Evolutionary conservation across 2,888 invertebrate species (phyloP).

Genomic region (Brachypterus glaber): DNA sequence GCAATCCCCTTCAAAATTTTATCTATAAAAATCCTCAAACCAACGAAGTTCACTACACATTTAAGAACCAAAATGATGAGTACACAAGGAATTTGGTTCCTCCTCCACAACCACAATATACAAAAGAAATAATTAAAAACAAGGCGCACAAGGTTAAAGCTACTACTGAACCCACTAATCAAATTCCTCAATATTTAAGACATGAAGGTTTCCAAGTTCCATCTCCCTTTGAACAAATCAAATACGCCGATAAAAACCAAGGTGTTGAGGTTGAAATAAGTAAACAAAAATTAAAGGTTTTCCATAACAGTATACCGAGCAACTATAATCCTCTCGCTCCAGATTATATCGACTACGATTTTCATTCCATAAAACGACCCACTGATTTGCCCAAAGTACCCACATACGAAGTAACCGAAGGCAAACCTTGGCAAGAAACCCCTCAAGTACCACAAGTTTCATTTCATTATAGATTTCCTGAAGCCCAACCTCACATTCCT

Average conservation of each 20-base stretch:
- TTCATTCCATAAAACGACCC: conserved; percentile 19
- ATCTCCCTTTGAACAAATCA: conserved; percentile 30
- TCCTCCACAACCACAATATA: conserved; percentile 36
- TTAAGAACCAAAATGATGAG: conserved; percentile 32
- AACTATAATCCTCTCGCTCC: conserved; percentile 24
- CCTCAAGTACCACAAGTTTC: conserved; percentile 5
- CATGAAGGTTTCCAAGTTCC: conserved; percentile 19
- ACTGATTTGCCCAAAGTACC: conserved; percentile 27
- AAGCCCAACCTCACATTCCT: not conserved
- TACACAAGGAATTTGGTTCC: conserved; percentile 42
- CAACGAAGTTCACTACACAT: conserved; percentile 24
- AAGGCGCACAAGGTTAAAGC: conserved; percentile 20
- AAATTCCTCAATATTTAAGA: conserved; percentile 9
- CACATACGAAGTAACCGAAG: conserved; percentile 40
- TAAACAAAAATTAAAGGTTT: conserved; percentile 38
- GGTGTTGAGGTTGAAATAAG: conserved; percentile 36
- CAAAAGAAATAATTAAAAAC: conserved; percentile 14
- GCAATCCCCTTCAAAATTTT: conserved; percentile 23
- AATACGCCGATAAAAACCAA: conserved; percentile 17
- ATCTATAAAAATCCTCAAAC: conserved; percentile 26
- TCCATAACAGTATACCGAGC: conserved; percentile 30
- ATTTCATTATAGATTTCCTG: conserved; percentile 2
- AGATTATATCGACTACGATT: conserved; percentile 28
- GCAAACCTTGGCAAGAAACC: conserved; percentile 23
- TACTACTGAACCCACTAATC: conserved; percentile 18